Base-by-base conservation (phyloP, 2,888 invertebrate species). In the Gastrophysa polygoni region DNA sequence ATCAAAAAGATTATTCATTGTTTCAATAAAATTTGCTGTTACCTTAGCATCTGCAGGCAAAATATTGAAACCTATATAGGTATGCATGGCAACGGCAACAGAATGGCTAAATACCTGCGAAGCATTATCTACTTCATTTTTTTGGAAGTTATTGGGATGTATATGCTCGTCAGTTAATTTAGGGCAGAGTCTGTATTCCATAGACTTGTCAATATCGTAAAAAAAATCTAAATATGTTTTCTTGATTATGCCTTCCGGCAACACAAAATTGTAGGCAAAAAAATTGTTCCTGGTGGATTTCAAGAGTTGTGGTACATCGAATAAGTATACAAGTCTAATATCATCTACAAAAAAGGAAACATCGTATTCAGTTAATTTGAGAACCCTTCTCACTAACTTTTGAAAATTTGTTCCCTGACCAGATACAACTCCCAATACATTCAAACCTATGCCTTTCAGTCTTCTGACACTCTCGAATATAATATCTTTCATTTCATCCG, bases 401-500 rank as follows among this genome's bases (percentile, higher is more conserved):
- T 59, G 14, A 43, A 67, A 67, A 60, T 69, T 67, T n/a, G 67
- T 52, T 8, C 63, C 57, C 46, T 68, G 66, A 54, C 66, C 63
- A 17, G 61, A 66, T 32, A 61, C 59, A 14, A 63, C 57, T 1
- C 51, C 64, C 5, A 68, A 18, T 17, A 68, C 61, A 61, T 68
- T 66, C 43, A 69, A 51, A 18, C 63, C 64, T 16, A 29, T 43
- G 32, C 18, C 38, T 32, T 16, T 29, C 21, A 68, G 54, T 61
- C 43, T 61, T 59, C 46, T 17, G 4, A 64, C 32, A 16, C 49
- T 20, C 24, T 67, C 60, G 47, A 67, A 64, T 34, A 69, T 11
- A 28, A 67, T 67, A 18, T 62, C 49, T 57, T 59, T 66, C n/a
- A 69, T 18, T 17, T 68, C 64, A n/a, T 63, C 57, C 0, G 58